Evolutionary conservation across 2,888 invertebrate species (phyloP), one percentile per base, ranked within the genome.

Genomic region (Microctonus hyperodae): DNA sequence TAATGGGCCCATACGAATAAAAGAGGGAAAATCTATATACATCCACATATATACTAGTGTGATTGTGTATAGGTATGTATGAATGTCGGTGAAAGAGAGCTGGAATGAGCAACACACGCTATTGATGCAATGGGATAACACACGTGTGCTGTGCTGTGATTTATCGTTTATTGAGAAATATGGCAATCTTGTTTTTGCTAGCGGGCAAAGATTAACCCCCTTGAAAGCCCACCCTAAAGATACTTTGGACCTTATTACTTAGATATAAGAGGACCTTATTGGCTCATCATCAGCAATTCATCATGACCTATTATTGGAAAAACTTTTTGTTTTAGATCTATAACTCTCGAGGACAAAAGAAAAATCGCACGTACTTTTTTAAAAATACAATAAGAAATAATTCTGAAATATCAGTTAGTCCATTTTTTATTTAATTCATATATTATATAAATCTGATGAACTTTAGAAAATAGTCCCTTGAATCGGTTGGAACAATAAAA

Each of bases 111-210:
- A 70, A 44, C 61, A 33, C 69, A 68, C 69, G 63, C 44, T 4
- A 44, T 7, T 44, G 44, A 65, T 69, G 58, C 53, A 56, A 31
- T 28, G 22, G 35, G 65, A 56, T 56, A 55, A 67, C 67, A 72
- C 69, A 72, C 75, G 71, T 71, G 76, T 77, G 75, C 75, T 76
- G 73, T 71, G 16, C 64, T 74, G 76, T 83, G 83, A 83, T 83
- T 83, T 83, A 83, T 83, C 75, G 83, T 82, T 83, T 83, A 83
- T 83, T 83, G 82, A 83, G 83, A 83, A 83, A 82, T 83, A 83
- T 83, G 79, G 79, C 77, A 76, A 76, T 76, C 72, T 71, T 72
- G 44, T 72, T 73, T 72, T 74, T 72, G 74, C 76, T 72, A 57
- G 64, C 72, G 74, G 68, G 74, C 69, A 72, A 73, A 80, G 80